Conservation (phyloP, 1,140 invertebrate genomes). For the Leptonema lineaticorne region DNA sequence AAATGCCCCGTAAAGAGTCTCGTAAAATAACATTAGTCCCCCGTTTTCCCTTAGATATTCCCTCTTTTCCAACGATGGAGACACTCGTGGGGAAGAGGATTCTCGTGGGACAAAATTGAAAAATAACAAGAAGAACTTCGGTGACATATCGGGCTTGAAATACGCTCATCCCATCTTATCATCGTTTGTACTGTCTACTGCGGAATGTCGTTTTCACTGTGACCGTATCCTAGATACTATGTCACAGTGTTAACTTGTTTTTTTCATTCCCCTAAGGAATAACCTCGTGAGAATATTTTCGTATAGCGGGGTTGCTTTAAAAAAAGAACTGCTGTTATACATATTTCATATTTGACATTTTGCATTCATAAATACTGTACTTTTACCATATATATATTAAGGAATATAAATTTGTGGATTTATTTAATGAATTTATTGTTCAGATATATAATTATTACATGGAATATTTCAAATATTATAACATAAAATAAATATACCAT, state of each 20-base stretch:
- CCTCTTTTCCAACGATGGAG: not conserved
- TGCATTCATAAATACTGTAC: too few relatives aligned
- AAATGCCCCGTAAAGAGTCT: conserved; percentile 9
- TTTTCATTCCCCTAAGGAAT: not conserved
- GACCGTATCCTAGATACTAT: too few relatives aligned
- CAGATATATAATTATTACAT: too few relatives aligned
- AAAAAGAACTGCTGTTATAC: not conserved
- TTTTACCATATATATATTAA: too few relatives aligned
- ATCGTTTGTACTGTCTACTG: not conserved
- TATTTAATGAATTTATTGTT: too few relatives aligned
- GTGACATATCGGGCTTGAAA: conserved; percentile 9
- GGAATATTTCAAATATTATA: too few relatives aligned
- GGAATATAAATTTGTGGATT: too few relatives aligned
- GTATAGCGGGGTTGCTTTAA: not conserved
- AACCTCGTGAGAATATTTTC: not conserved
- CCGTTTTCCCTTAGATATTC: not conserved
- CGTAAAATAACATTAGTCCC: conserved; percentile 22
- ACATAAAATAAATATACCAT: too few relatives aligned
- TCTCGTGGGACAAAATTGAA: conserved; percentile 23
- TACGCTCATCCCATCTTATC: not conserved
- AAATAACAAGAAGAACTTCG: conserved; percentile 24
- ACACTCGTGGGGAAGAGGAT: not conserved
- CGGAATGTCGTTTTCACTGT: not conserved
- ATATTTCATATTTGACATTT: too few relatives aligned
- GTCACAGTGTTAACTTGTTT: too few relatives aligned